Evolutionary conservation across 2,113 vertebrate species (phyloP).

Genomic region (Pseudorectes ferrugineus): DNA sequence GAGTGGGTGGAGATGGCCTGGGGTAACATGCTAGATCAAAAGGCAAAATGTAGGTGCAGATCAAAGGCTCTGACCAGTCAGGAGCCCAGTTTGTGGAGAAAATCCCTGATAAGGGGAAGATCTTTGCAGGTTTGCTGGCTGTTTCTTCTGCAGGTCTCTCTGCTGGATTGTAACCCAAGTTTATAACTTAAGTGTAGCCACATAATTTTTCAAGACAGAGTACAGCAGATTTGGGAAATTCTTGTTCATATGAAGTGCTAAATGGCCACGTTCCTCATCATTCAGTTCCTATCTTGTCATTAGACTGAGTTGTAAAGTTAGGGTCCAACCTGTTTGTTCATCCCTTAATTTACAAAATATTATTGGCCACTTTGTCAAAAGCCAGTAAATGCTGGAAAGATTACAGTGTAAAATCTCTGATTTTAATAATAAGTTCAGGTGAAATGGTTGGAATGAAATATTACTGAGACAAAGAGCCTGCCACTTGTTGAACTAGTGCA

Average conservation of each 20-base stretch:
- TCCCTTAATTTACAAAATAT: neutral
- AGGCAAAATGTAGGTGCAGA: neutral
- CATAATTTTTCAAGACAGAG: neutral
- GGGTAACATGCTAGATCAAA: neutral
- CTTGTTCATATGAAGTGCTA: neutral
- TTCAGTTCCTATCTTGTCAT: neutral
- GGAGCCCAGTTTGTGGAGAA: neutral
- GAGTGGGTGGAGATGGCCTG: neutral
- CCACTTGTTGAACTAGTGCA: neutral
- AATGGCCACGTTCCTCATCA: neutral
- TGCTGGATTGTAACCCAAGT: neutral
- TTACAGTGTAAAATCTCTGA: neutral
- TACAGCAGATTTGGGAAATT: neutral
- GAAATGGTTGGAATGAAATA: neutral
- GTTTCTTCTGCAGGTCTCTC: neutral
- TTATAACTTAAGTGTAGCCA: neutral
- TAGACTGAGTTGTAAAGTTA: neutral
- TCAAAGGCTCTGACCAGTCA: neutral
- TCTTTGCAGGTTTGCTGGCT: neutral
- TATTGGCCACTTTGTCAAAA: neutral
- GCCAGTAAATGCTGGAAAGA: neutral
- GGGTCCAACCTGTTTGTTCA: neutral
- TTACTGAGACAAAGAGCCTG: neutral
- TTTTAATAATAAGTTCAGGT: neutral
- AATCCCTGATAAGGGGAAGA: neutral